Percentiles rank a stretch among this genome's conserved stretches.
These are phyloP conservation scores for Brevipalpus yothersi DNA, from an alignment of 1,140 invertebrate species.

Conservation along the genomic window DNA sequence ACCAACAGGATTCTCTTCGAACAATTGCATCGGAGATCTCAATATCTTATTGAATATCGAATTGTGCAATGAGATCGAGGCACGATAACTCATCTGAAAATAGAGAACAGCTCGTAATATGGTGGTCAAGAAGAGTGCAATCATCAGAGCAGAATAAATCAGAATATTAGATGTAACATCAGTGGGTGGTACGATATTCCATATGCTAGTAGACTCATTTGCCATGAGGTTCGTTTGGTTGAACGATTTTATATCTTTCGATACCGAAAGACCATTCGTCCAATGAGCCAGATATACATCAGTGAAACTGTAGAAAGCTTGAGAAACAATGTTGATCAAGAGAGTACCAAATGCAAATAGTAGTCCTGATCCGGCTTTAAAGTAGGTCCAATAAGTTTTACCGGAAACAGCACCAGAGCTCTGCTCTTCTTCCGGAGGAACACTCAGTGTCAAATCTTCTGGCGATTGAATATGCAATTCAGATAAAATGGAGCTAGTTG, in stretches of 20 bases:
- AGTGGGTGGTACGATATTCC: too few species aligned
- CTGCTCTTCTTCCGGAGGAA: slow-evolving; percentile 8
- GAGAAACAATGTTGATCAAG: slow-evolving; percentile 11
- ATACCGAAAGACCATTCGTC: background rate
- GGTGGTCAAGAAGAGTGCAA: slow-evolving; percentile 18
- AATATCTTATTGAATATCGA: slow-evolving; percentile 55
- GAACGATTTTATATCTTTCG: too few species aligned
- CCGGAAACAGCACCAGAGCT: slow-evolving; percentile 7
- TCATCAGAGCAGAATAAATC: slow-evolving; percentile 38
- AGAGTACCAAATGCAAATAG: slow-evolving; percentile 2
- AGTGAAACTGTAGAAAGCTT: slow-evolving; percentile 13
- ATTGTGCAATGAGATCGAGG: slow-evolving; percentile 54
- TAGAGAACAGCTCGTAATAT: slow-evolving; percentile 36
- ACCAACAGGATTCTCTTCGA: slow-evolving; percentile 53
- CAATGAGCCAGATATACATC: slow-evolving; percentile 14
- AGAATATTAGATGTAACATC: slow-evolving; percentile 22
- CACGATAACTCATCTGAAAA: slow-evolving; percentile 46
- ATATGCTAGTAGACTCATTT: too few species aligned
- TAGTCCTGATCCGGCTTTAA: background rate
- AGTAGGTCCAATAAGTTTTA: slow-evolving; percentile 6
- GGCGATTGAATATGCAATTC: too few species aligned
- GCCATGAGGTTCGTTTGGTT: too few species aligned
- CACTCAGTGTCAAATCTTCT: background rate
- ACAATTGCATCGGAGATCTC: slow-evolving; percentile 57
- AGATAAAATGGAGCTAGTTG: background rate